Conservation (phyloP, 2,888 invertebrate genomes). For the Dolichomitus sp. region DNA sequence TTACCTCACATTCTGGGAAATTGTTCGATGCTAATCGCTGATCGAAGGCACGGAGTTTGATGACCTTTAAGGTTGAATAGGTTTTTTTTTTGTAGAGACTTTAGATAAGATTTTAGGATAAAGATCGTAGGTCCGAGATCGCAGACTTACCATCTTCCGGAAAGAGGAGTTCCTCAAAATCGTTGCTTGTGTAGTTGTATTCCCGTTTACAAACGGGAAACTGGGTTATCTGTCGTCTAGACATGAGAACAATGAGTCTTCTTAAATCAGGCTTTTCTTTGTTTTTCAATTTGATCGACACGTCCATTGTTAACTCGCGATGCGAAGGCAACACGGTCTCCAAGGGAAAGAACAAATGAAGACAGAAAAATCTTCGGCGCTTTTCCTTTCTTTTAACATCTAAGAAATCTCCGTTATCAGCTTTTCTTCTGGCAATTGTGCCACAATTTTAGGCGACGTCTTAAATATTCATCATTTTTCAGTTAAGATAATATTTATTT, state of each 20-base stretch:
- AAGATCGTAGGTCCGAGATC: slow-evolving; percentile 1
- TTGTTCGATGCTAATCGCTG: too few species aligned
- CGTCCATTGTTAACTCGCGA: slow-evolving; percentile 60
- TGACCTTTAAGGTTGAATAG: too few species aligned
- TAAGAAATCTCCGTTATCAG: background rate
- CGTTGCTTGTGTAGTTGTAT: slow-evolving; percentile 44
- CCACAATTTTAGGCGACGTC: too few species aligned
- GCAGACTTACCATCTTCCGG: slow-evolving; percentile 58
- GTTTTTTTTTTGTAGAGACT: too few species aligned
- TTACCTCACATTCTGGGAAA: too few species aligned
- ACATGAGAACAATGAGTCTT: slow-evolving; percentile 65
- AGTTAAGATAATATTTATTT: too few species aligned
- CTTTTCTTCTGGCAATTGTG: too few species aligned
- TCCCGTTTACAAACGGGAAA: slow-evolving; percentile 48
- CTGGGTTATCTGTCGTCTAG: slow-evolving; percentile 50
- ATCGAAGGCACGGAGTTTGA: too few species aligned
- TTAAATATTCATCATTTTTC: too few species aligned
- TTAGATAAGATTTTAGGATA: too few species aligned
- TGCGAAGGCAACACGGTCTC: slow-evolving; percentile 61
- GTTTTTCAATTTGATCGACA: slow-evolving; percentile 61
- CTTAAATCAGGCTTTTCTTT: slow-evolving; percentile 55
- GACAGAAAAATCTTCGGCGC: background rate
- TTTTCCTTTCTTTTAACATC: slow-evolving; percentile 10
- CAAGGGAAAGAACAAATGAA: slow-evolving; percentile 51
- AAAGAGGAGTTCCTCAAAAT: slow-evolving; percentile 52